Percentiles rank a stretch among this genome's conserved stretches.
Evolutionary conservation across 2,113 vertebrate genomes (phyloP).

Genomic region (Otus sunia): DNA sequence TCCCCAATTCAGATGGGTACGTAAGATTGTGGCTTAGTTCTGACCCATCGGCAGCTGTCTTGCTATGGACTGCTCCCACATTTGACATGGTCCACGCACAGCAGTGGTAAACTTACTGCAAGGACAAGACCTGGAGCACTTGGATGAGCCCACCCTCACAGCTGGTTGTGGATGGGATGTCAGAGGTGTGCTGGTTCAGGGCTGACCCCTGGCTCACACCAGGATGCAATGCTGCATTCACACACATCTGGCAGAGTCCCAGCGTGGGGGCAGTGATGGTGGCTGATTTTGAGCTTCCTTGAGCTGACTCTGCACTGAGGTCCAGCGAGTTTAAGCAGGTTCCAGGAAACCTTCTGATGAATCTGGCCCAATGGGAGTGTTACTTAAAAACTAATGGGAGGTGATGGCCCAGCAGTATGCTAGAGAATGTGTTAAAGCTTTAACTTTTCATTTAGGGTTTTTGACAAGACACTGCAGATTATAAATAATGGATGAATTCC

Average conservation of each 20-base stretch:
- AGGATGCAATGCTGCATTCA: fast-evolving
- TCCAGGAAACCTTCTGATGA: neutral
- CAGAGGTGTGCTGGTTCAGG: neutral
- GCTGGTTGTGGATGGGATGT: fast-evolving
- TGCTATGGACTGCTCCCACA: fast-evolving
- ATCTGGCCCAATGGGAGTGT: neutral
- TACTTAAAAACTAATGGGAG: conserved; percentile 30
- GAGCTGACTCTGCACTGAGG: neutral
- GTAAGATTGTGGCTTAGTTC: too few relatives aligned
- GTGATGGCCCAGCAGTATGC: conserved; percentile 9
- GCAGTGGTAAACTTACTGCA: fast-evolving
- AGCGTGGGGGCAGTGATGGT: neutral
- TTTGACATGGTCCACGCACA: fast-evolving
- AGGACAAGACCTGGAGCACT: neutral
- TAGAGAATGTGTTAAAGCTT: neutral
- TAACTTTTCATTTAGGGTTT: conserved; percentile 29
- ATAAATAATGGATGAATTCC: conserved; percentile 68
- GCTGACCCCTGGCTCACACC: neutral
- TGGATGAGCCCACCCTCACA: fast-evolving
- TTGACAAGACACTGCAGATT: conserved; percentile 15
- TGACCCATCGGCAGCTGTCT: neutral
- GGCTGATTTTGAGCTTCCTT: neutral
- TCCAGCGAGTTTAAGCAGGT: neutral
- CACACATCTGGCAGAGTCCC: too few relatives aligned
- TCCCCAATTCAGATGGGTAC: fast-evolving